Evolutionary conservation across 2,113 vertebrate genomes (phyloP).

Genomic region (Gymnorhina tibicen): DNA sequence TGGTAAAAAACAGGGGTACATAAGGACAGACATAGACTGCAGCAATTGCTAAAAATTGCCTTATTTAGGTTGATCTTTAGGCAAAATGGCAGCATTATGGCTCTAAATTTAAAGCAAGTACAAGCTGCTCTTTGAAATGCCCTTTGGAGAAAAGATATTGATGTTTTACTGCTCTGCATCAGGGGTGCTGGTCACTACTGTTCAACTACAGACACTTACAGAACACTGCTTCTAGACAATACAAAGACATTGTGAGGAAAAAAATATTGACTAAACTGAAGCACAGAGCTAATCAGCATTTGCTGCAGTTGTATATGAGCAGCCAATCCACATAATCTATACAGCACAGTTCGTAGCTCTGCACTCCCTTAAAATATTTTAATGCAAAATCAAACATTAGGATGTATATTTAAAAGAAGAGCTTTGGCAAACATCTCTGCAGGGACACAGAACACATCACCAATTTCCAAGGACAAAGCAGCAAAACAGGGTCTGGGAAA

Average conservation of each 20-base stretch:
- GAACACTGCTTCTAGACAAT: background rate
- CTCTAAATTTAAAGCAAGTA: background rate
- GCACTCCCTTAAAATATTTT: background rate
- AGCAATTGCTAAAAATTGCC: background rate
- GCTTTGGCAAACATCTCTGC: background rate
- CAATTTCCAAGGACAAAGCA: background rate
- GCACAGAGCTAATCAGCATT: background rate
- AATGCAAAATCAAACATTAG: background rate
- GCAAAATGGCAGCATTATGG: background rate
- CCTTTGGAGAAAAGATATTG: background rate
- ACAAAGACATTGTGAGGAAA: background rate
- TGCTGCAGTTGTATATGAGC: background rate
- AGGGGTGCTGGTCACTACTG: background rate
- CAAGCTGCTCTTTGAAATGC: background rate
- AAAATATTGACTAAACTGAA: background rate
- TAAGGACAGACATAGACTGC: background rate
- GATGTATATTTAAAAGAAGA: background rate
- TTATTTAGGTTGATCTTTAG: background rate
- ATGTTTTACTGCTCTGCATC: background rate
- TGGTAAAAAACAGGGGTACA: rapidly evolving
- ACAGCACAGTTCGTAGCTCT: background rate
- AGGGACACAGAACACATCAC: background rate
- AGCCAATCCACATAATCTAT: background rate
- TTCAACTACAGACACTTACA: background rate
- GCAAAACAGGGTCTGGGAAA: background rate